A percentile compares a stretch with the other conserved stretches of the same genome.
phyloP scores from a whole-genome alignment of 2,888 invertebrate species.

The Leptopterna dolabrata region DNA sequence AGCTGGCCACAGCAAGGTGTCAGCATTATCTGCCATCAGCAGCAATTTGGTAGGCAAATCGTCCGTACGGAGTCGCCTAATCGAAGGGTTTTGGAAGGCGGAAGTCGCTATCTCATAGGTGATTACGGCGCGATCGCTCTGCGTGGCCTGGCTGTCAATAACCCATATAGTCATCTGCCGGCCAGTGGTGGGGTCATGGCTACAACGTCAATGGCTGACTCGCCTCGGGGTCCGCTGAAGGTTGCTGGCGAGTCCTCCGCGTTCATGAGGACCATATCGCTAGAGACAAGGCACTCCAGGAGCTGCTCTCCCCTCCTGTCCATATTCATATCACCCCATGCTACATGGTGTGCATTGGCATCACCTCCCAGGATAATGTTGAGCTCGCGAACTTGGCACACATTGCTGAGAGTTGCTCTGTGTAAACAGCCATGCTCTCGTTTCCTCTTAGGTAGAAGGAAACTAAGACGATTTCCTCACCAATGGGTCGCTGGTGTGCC shows the following conservation, averaged over 20 bases:
- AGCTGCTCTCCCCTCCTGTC: neutral
- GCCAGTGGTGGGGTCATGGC: neutral
- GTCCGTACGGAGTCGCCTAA: neutral
- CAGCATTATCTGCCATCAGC: neutral
- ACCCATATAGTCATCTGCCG: neutral
- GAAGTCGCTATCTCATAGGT: neutral
- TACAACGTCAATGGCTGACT: neutral
- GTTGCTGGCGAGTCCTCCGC: neutral
- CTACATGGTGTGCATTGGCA: neutral
- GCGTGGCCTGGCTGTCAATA: neutral
- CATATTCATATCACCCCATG: neutral
- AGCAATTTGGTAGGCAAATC: neutral
- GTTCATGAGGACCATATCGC: neutral
- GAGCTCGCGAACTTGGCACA: neutral
- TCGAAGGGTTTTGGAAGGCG: neutral
- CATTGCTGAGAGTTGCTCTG: neutral
- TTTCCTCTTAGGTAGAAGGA: neutral
- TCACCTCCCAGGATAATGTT: neutral
- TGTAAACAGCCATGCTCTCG: neutral
- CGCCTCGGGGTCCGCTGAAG: neutral
- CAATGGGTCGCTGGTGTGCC: neutral
- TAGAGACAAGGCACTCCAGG: neutral
- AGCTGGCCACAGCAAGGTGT: neutral
- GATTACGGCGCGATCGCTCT: too few species aligned
- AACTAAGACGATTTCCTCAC: neutral